Percentiles rank a stretch among this genome's conserved stretches.
Evolutionary conservation across 2,797 vertebrate genomes (phyloP).

Genomic region (Gymnothorax reevesii): DNA sequence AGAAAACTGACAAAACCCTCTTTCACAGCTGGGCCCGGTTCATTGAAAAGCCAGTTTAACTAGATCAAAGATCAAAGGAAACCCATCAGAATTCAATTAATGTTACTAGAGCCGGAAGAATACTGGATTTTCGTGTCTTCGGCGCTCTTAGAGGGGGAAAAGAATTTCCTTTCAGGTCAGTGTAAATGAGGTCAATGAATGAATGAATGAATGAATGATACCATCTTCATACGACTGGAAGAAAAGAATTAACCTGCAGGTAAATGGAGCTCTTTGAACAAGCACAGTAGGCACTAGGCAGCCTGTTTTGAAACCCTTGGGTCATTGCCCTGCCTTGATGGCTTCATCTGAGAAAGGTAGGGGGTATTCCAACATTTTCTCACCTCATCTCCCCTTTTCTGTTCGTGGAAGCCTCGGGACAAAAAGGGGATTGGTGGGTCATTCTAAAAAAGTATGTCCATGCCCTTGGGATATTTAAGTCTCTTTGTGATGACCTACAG

Average conservation of each 20-base stretch:
- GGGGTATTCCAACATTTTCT: neutral
- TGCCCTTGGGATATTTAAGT: constrained; percentile 34
- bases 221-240: neutral
- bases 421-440: neutral
- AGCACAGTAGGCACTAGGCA: neutral
- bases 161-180: neutral
- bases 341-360: neutral
- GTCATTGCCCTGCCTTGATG: constrained; percentile 20
- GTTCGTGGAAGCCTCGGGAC: neutral
- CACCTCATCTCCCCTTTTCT: constrained; percentile 13
- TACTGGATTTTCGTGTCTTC: neutral
- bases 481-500: constrained; percentile 28
- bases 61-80: constrained; percentile 30
- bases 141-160: neutral
- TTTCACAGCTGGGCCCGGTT: constrained; percentile 24
- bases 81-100: constrained; percentile 15
- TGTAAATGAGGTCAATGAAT: neutral
- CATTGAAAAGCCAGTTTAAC: constrained; percentile 24
- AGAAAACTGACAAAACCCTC: constrained; percentile 2
- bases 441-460: constrained; percentile 24
- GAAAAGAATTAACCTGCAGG: neutral
- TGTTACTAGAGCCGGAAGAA: constrained; percentile 22
- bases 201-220: neutral
- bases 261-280: neutral
- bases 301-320: neutral